These are phyloP conservation scores for Sanderia malayensis DNA, from an alignment of 30 jellyfish, hydroid and myxozoan species.

Conservation along the genomic window DNA sequence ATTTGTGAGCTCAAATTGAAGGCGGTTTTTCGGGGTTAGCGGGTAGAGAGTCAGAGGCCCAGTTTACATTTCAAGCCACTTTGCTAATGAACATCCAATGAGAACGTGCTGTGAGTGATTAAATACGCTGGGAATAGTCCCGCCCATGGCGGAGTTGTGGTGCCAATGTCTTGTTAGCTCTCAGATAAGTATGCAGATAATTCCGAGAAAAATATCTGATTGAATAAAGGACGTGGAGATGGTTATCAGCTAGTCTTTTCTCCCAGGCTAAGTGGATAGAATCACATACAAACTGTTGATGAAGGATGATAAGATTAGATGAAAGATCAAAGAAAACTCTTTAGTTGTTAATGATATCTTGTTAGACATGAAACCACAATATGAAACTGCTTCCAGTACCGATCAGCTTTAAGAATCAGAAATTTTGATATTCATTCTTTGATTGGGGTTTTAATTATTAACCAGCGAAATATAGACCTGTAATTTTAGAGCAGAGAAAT, in stretches of 20 bases:
- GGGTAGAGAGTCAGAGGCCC: conserved; percentile 7
- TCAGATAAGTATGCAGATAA: conserved; percentile 15
- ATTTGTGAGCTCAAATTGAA: too few species aligned
- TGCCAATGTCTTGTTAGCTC: conserved; percentile 19
- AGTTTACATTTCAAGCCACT: not conserved
- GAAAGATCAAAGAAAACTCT: not conserved
- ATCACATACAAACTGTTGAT: not conserved
- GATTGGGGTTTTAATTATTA: too few species aligned
- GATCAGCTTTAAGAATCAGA: too few species aligned
- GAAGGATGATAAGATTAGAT: conserved; percentile 18
- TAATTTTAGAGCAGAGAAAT: too few species aligned
- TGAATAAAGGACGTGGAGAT: not conserved
- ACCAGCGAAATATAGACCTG: too few species aligned
- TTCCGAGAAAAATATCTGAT: not conserved
- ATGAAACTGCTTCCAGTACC: too few species aligned
- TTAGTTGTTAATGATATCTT: conserved; percentile 39
- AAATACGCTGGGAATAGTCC: conserved; percentile 9
- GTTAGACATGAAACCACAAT: conserved; percentile 39
- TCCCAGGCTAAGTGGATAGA: not conserved
- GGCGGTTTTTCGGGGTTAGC: not conserved
- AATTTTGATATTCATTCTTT: too few species aligned
- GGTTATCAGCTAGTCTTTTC: not conserved
- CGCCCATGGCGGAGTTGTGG: conserved; percentile 27
- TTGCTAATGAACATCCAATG: conserved; percentile 10
- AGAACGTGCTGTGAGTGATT: conserved; percentile 35